Percentiles rank a stretch among this genome's conserved stretches.
phyloP scores from a whole-genome alignment of 2,797 vertebrate species.

The Vultur gryphus region DNA sequence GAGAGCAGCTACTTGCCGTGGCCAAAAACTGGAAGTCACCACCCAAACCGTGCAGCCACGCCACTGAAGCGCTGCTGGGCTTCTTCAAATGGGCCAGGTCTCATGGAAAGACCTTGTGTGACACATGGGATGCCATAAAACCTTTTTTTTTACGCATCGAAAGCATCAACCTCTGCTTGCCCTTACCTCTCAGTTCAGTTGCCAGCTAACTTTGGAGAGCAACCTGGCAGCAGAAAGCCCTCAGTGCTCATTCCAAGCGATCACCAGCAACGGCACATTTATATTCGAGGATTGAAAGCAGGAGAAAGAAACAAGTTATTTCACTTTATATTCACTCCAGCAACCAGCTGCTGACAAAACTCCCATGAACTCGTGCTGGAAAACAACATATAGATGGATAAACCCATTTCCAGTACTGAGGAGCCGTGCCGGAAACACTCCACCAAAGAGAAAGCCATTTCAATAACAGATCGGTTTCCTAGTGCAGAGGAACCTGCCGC shows the following conservation, averaged over 20 bases:
- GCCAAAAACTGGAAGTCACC: not conserved
- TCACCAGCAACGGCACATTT: not conserved
- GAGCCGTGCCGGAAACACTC: not conserved
- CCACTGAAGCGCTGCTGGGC: not conserved
- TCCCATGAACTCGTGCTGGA: not conserved
- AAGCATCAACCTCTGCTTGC: not conserved
- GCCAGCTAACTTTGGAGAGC: not conserved
- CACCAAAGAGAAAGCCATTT: conserved; percentile 42
- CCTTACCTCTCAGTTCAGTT: not conserved
- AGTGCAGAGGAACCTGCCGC: conserved; percentile 30
- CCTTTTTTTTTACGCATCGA: not conserved
- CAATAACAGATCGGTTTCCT: conserved; percentile 23
- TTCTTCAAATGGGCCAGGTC: not conserved
- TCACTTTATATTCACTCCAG: not conserved
- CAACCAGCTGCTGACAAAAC: not conserved
- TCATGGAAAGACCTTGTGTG: accelerated
- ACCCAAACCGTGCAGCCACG: not conserved
- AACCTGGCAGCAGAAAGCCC: not conserved
- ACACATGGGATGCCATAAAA: not conserved
- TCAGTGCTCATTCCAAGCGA: not conserved
- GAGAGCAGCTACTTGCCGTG: accelerated
- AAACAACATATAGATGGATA: conserved; percentile 6
- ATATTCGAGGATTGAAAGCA: not conserved
- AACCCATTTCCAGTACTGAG: not conserved
- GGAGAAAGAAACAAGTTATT: not conserved